Conservation (phyloP, 2,888 invertebrate species). For the Apodemia duryi region DNA sequence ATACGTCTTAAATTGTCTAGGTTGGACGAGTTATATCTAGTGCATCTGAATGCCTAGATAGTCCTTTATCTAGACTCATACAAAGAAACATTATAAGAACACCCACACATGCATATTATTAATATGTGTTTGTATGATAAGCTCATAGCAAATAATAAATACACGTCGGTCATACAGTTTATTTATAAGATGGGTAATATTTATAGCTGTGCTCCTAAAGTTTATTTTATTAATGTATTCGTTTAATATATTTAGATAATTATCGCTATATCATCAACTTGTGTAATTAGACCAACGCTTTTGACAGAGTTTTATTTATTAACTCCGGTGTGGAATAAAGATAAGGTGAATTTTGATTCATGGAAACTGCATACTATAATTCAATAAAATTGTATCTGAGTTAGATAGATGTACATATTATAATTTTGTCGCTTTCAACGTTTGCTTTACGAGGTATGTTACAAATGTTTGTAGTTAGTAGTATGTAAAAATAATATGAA, state of each 20-base stretch:
- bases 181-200: conserved; percentile 65
- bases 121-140: conserved; percentile 45
- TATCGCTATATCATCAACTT: conserved; percentile 2
- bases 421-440: no score
- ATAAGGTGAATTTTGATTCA: background rate
- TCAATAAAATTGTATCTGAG: no score
- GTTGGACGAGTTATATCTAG: conserved; percentile 26
- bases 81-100: conserved; percentile 50
- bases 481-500: no score
- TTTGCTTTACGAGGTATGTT: no score
- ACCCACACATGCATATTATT: conserved; percentile 39
- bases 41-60: conserved; percentile 28
- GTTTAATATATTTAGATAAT: background rate
- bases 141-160: conserved; percentile 49
- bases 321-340: background rate
- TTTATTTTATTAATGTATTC: conserved; percentile 10
- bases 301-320: conserved; percentile 15
- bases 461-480: no score
- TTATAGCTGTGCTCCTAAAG: conserved; percentile 43
- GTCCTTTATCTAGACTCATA: conserved; percentile 54
- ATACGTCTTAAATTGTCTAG: conserved; percentile 24
- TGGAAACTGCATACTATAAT: background rate
- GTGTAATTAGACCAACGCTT: conserved; percentile 8
- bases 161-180: conserved; percentile 46
- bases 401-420: no score